A percentile compares a stretch with the other conserved stretches of the same genome.
phyloP scores from a whole-genome alignment of 30 jellyfish, hydroid and myxozoan genomes.

The Catostylus mosaicus region DNA sequence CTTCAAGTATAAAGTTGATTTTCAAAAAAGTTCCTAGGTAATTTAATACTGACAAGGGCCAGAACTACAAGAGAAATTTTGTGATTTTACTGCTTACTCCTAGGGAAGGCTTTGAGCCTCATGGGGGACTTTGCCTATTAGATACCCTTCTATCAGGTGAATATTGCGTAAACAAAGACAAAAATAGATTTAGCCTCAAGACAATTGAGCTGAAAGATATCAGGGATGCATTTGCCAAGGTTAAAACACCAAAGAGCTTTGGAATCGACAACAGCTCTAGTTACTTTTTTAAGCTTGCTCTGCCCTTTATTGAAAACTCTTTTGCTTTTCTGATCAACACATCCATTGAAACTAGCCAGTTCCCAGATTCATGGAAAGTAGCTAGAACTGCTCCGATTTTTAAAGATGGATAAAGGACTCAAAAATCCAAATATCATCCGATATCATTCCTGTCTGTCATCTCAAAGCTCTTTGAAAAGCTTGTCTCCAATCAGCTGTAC shows the following conservation, averaged over 20 bases:
- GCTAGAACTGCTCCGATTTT: not conserved
- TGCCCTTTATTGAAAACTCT: not conserved
- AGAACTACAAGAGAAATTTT: no score
- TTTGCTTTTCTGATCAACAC: not conserved
- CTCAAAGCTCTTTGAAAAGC: no score
- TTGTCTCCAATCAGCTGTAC: not conserved
- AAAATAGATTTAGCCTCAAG: not conserved
- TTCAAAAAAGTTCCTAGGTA: no score
- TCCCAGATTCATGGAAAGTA: not conserved
- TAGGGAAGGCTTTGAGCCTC: no score
- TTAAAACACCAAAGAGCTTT: not conserved
- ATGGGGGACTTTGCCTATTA: no score
- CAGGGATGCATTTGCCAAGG: no score
- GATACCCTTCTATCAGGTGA: not conserved
- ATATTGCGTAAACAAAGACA: not conserved
- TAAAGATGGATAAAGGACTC: not conserved
- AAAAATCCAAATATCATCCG: not conserved
- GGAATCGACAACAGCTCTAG: not conserved
- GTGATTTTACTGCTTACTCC: no score
- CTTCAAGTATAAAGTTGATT: no score
- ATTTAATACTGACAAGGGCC: no score
- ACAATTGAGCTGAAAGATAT: not conserved
- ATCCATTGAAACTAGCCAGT: not conserved
- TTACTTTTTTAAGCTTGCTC: not conserved
- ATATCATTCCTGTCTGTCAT: not conserved